Evolutionary conservation across 2,797 vertebrate species (phyloP).

Genomic region (Decapterus maruadsi): DNA sequence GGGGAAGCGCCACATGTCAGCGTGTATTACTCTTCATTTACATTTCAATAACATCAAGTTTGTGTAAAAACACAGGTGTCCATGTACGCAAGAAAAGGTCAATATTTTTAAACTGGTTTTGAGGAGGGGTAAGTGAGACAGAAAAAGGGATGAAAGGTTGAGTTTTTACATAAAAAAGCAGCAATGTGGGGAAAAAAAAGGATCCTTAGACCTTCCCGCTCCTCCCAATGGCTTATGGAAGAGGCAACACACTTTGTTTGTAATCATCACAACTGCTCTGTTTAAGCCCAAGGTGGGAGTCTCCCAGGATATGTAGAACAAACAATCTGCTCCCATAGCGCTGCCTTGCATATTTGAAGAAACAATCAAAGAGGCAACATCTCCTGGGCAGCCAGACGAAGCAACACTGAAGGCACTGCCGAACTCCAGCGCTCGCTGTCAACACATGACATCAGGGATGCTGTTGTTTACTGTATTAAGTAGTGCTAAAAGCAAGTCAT

Average conservation of each 20-base stretch:
- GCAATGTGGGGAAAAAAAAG: conserved; percentile 21
- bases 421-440: conserved; percentile 62
- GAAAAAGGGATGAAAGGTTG: not conserved
- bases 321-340: conserved; percentile 82
- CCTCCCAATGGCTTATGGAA: conserved; percentile 67
- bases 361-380: conserved; percentile 87
- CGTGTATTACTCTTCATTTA: conserved; percentile 43
- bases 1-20: conserved; percentile 50
- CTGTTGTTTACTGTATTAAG: conserved; percentile 68
- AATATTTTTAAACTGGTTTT: conserved; percentile 28
- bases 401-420: conserved; percentile 70
- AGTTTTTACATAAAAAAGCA: conserved; percentile 42
- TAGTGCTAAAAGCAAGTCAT: conserved; percentile 41
- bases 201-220: conserved; percentile 44
- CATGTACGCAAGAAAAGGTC: conserved; percentile 30
- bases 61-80: conserved; percentile 27
- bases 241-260: conserved; percentile 68
- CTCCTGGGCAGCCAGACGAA: conserved; percentile 80
- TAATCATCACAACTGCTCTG: conserved; percentile 85
- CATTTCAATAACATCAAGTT: conserved; percentile 39
- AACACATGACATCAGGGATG: conserved; percentile 68
- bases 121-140: not conserved
- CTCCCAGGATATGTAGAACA: conserved; percentile 86
- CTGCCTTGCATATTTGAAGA: conserved; percentile 87
- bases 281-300: conserved; percentile 85